phyloP scores from a whole-genome alignment of 1,140 invertebrate genomes.

The Papilio glaucus region DNA sequence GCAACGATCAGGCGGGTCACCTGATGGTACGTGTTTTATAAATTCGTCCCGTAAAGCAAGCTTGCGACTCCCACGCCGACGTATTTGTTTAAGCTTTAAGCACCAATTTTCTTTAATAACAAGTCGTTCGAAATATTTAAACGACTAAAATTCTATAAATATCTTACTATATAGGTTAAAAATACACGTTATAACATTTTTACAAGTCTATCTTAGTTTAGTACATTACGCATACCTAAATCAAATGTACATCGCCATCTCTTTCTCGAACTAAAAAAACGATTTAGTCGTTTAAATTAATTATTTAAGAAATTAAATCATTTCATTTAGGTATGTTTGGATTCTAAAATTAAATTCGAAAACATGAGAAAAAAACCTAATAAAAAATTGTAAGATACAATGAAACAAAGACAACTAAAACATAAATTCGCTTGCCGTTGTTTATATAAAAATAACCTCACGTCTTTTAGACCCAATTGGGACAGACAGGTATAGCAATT shows the following conservation, averaged over 20 bases:
- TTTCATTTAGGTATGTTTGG: conserved; percentile 58
- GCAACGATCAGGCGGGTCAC: no score
- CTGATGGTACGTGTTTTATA: no score
- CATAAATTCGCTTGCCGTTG: conserved; percentile 47
- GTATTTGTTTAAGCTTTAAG: conserved; percentile 82
- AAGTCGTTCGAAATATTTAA: conserved; percentile 84
- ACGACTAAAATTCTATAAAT: conserved; percentile 84
- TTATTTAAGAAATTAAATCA: conserved; percentile 48
- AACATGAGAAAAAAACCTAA: conserved; percentile 49
- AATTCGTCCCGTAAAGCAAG: no score
- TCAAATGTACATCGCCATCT: conserved; percentile 56
- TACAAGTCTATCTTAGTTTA: conserved; percentile 82
- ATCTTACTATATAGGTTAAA: conserved; percentile 84
- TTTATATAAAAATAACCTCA: conserved; percentile 46
- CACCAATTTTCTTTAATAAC: conserved; percentile 83
- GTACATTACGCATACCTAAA: conserved; percentile 58
- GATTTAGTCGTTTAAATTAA: conserved; percentile 40
- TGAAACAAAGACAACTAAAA: conserved; percentile 53
- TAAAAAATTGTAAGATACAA: conserved; percentile 47
- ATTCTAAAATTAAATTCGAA: conserved; percentile 53
- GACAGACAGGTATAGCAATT: background rate
- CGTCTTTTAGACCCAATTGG: conserved; percentile 1
- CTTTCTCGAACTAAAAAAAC: conserved; percentile 39
- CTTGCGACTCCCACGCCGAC: conserved; percentile 43
- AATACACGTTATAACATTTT: conserved; percentile 83